Conservation (phyloP, 2,113 vertebrate genomes). For the Sebastes schlegelii region DNA sequence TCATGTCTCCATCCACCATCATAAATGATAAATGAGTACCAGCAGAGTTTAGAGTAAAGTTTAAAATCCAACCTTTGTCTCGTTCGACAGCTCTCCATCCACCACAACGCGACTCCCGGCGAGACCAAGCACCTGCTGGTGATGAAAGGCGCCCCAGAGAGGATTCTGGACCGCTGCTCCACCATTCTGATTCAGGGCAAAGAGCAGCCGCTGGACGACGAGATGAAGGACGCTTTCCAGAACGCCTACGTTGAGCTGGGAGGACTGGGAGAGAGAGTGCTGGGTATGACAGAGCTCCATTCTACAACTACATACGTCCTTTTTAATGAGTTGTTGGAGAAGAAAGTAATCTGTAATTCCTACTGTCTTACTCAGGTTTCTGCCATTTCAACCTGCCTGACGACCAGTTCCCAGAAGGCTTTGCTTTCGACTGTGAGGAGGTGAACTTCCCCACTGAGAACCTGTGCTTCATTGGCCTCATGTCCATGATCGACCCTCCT, state of each 20-base stretch:
- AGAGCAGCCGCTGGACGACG: slow-evolving; percentile 88
- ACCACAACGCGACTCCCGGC: slow-evolving; percentile 83
- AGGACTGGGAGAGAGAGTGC: slow-evolving; percentile 90
- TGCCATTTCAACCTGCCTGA: slow-evolving; percentile 87
- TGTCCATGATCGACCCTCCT: slow-evolving; percentile 94
- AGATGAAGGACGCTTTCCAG: slow-evolving; percentile 91
- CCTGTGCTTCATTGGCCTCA: slow-evolving; percentile 94
- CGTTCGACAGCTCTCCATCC: slow-evolving; percentile 88
- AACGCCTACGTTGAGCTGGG: slow-evolving; percentile 92
- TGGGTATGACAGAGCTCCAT: slow-evolving; percentile 79
- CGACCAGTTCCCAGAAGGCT: slow-evolving; percentile 88
- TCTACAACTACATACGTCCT: neutral
- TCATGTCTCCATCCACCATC: neutral
- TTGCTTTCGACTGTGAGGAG: slow-evolving; percentile 90
- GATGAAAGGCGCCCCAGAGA: slow-evolving; percentile 95
- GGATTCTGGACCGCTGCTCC: slow-evolving; percentile 92
- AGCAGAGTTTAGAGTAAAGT: neutral
- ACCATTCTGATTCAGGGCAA: slow-evolving; percentile 90
- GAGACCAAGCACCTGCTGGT: slow-evolving; percentile 88
- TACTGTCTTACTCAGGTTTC: slow-evolving; percentile 84
- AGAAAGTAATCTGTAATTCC: neutral
- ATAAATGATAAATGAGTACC: neutral
- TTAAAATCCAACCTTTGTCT: neutral
- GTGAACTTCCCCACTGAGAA: slow-evolving; percentile 91
- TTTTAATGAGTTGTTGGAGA: neutral